Percentiles rank a stretch among this genome's conserved stretches.
Conservation (phyloP, 2,113 vertebrate genomes). For the Haemorhous mexicanus region DNA sequence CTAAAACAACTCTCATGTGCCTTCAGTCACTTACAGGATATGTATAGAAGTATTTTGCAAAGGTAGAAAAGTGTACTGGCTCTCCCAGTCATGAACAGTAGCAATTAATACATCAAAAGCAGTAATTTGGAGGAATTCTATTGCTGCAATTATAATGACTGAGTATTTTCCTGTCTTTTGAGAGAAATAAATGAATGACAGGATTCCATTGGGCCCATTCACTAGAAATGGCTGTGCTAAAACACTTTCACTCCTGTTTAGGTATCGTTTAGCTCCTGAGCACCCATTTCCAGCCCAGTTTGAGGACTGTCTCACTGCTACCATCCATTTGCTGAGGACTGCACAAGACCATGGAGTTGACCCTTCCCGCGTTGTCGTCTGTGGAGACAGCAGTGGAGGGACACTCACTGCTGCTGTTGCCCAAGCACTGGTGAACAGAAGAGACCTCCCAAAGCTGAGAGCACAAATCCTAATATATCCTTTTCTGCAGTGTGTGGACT, state of each 20-base stretch:
- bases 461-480: conserved; percentile 83
- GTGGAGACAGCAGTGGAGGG: conserved; percentile 79
- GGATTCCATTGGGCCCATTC: rapidly evolving
- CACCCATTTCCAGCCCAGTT: conserved; percentile 67
- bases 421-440: conserved; percentile 70
- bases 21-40: neutral
- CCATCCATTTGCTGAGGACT: conserved; percentile 76
- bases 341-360: conserved; percentile 76
- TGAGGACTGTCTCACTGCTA: conserved; percentile 74
- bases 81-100: neutral
- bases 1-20: neutral
- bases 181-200: neutral
- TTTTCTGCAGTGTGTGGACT: conserved; percentile 67
- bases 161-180: neutral
- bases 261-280: conserved; percentile 79
- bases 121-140: neutral
- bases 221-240: neutral
- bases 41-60: neutral
- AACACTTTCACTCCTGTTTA: neutral
- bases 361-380: conserved; percentile 65
- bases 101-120: neutral
- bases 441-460: conserved; percentile 71
- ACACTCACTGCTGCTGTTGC: conserved; percentile 67
- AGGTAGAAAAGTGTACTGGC: neutral
- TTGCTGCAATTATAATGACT: neutral